Conservation (phyloP, 2,113 vertebrate genomes). For the Scalopus aquaticus region DNA sequence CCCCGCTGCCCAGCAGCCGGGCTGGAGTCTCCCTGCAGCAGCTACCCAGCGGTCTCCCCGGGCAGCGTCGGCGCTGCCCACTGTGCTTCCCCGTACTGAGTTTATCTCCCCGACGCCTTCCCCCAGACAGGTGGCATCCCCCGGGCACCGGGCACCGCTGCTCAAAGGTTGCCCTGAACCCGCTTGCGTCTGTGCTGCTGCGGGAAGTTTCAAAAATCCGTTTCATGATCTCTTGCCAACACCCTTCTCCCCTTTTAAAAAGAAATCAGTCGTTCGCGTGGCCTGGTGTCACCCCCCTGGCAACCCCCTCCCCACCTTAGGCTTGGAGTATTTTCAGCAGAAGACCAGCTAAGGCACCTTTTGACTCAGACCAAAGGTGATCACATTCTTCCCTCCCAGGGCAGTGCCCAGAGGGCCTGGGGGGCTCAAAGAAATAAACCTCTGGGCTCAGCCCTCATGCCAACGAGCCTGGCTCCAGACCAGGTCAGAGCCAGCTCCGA, state of each 20-base stretch:
- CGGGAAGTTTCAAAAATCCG: not conserved
- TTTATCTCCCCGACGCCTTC: not conserved
- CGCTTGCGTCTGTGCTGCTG: not conserved
- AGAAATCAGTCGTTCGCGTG: not conserved
- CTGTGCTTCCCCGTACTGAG: not conserved
- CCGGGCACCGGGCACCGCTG: not conserved
- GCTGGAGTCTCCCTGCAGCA: not conserved
- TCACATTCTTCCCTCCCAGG: not conserved
- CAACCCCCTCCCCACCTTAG: no score
- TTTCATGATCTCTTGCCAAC: not conserved
- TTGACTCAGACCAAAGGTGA: not conserved
- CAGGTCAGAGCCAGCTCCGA: not conserved
- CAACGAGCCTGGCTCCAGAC: not conserved
- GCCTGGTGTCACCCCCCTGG: no score
- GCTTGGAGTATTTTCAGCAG: not conserved
- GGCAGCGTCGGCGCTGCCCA: not conserved
- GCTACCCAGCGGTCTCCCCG: fast-evolving
- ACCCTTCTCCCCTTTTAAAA: not conserved
- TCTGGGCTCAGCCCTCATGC: not conserved
- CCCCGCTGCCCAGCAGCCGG: not conserved
- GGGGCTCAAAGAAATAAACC: not conserved
- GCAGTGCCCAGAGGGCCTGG: not conserved
- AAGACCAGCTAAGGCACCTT: not conserved
- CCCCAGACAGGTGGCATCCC: not conserved
- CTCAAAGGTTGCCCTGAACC: not conserved